phyloP scores from a whole-genome alignment of 2,113 vertebrate species.

The Desmodus rotundus region DNA sequence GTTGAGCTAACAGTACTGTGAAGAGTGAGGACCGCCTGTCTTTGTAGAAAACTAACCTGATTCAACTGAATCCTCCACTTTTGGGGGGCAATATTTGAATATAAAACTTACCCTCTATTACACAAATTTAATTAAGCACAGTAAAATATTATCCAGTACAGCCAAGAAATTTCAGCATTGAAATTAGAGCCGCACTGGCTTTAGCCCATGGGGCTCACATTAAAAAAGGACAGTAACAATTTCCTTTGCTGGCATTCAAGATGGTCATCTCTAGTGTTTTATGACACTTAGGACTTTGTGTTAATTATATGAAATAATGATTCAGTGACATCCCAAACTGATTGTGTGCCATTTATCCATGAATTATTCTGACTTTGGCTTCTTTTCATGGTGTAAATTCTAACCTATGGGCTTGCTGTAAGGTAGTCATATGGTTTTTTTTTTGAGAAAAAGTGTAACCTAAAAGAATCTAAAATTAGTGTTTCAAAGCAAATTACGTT shows the following conservation, averaged over 20 bases:
- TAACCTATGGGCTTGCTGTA: neutral
- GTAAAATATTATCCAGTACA: neutral
- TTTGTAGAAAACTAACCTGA: neutral
- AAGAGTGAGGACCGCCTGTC: neutral
- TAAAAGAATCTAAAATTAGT: neutral
- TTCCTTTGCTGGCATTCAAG: constrained; percentile 34
- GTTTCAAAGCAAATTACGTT: neutral
- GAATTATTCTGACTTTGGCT: neutral
- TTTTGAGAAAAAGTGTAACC: neutral
- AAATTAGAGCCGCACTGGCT: too few species aligned
- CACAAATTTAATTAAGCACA: constrained; percentile 1
- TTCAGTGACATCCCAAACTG: neutral
- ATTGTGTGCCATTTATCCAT: constrained; percentile 1
- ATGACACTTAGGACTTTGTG: neutral
- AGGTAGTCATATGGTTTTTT: neutral
- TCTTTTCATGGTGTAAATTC: neutral
- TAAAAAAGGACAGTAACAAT: neutral
- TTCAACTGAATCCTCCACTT: neutral
- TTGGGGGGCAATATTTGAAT: neutral
- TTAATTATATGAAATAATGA: constrained; percentile 3
- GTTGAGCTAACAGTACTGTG: neutral
- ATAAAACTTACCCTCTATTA: neutral
- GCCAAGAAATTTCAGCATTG: neutral
- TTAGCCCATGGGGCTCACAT: neutral
- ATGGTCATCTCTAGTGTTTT: constrained; percentile 40